A percentile compares a stretch with the other conserved stretches of the same genome.
Conservation (phyloP, 2,113 vertebrate species). For the Ciconia maguari region DNA sequence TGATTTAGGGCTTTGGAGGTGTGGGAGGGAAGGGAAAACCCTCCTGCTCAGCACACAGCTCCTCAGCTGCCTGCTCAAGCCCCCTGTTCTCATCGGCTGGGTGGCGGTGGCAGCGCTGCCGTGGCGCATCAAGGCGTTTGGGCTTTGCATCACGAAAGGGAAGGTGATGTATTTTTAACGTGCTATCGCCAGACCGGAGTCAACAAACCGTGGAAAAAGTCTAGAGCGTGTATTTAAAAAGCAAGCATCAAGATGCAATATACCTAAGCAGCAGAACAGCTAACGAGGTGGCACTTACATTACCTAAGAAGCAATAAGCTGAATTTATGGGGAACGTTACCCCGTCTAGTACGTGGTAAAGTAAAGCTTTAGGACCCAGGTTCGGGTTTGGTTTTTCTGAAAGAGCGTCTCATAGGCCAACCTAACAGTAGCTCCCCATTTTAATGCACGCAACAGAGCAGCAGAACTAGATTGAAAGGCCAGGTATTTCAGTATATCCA, state of each 20-base stretch:
- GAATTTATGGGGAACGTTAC: fast-evolving
- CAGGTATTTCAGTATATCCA: not conserved
- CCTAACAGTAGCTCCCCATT: not conserved
- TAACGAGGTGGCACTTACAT: fast-evolving
- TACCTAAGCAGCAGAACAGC: not conserved
- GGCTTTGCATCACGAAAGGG: not conserved
- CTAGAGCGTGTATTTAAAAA: not conserved
- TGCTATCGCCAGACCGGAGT: fast-evolving
- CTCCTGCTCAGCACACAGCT: not conserved
- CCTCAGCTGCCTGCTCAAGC: not conserved
- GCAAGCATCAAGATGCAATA: fast-evolving
- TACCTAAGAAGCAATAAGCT: not conserved
- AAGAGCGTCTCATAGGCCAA: not conserved
- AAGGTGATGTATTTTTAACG: fast-evolving
- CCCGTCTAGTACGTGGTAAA: not conserved
- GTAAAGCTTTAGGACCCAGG: not conserved
- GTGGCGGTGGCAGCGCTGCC: not conserved
- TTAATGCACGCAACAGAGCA: not conserved
- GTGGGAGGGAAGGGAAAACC: not conserved
- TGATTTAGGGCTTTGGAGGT: fast-evolving
- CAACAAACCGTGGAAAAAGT: not conserved
- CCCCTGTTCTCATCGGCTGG: not conserved
- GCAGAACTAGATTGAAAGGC: not conserved
- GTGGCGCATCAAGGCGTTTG: fast-evolving
- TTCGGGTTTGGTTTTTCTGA: not conserved